Evolutionary conservation across 2,797 vertebrate genomes (phyloP).

Genomic region (Cossypha niveicapilla): DNA sequence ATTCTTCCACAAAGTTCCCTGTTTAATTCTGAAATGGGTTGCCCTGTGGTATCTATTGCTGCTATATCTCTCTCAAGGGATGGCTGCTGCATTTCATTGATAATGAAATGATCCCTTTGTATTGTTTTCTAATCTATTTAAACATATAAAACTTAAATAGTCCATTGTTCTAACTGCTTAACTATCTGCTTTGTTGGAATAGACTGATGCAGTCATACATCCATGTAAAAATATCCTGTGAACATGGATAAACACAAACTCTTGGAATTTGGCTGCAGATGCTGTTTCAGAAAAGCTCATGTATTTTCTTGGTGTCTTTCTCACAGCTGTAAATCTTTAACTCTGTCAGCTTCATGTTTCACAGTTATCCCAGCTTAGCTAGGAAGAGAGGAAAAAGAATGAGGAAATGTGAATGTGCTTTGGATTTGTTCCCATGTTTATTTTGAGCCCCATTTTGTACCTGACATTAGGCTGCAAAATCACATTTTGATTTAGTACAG

Average conservation of each 20-base stretch:
- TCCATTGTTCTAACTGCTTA: neutral
- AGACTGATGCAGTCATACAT: neutral
- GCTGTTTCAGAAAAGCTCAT: neutral
- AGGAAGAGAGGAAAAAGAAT: neutral
- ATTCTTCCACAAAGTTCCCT: neutral
- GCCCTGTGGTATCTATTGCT: neutral
- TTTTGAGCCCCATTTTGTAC: neutral
- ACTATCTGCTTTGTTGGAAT: neutral
- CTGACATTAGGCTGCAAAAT: neutral
- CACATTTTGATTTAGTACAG: neutral
- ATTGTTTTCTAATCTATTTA: slow-evolving; percentile 19
- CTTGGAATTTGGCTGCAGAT: neutral
- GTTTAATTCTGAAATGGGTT: neutral
- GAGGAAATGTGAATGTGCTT: slow-evolving; percentile 10
- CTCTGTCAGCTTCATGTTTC: neutral
- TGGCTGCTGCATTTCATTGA: neutral
- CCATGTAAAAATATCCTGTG: neutral
- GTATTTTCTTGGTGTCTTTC: neutral
- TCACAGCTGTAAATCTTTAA: slow-evolving; percentile 18
- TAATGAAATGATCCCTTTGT: neutral
- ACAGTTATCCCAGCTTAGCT: neutral
- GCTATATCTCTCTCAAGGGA: neutral
- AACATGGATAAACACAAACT: neutral
- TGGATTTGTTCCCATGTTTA: slow-evolving; percentile 23
- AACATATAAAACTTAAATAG: neutral